Evolutionary conservation across 2,888 invertebrate species (phyloP), one percentile per base, ranked within the genome.

Genomic region (Trichogramma dendrolimi): DNA sequence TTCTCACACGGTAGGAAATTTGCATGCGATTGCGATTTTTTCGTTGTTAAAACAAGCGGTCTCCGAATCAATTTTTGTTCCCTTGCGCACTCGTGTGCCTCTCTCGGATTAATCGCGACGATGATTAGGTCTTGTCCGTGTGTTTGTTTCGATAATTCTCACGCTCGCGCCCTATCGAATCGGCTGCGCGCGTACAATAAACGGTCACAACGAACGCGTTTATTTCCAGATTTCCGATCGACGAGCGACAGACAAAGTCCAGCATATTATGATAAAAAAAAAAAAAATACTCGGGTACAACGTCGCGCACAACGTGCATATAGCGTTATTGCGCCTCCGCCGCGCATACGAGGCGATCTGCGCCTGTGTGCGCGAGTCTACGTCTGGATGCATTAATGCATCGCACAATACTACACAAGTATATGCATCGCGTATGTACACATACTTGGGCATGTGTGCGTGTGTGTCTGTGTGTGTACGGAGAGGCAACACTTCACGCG

Each of bases 281-380:
- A 27, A 27, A 27, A 27, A 2, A 14, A 27, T 27, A 61, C 64
- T 67, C 68, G 68, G 58, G 65, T 61, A 61, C 65, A 10, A 53
- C 64, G 67, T 69, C 68, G 62, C 66, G 69, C 69, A 67, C 71
- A 68, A 71, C 70, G 73, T 74, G 73, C 74, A 72, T 69, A 72
- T 69, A 73, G 72, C 72, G 76, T 77, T 77, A 76, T 76, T 77
- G 66, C 8, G 47, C 10, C 11, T 50, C 27, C 27, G 50, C 27
- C 8, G 10, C 11, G 27, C 43, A 8, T 56, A 27, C 27, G 27
- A 27, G 27, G n/a, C 6, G 27, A 38, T 39, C 7, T 4, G 39
- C 39, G 41, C 43, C 14, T n/a, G 49, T 40, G 54, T 8, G 11
- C 8, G n/a, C 48, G 43, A 11, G 27, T 10, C 6, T 48, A 14